Base-by-base conservation (phyloP, 1,140 invertebrate species). In the Formica exsecta region DNA sequence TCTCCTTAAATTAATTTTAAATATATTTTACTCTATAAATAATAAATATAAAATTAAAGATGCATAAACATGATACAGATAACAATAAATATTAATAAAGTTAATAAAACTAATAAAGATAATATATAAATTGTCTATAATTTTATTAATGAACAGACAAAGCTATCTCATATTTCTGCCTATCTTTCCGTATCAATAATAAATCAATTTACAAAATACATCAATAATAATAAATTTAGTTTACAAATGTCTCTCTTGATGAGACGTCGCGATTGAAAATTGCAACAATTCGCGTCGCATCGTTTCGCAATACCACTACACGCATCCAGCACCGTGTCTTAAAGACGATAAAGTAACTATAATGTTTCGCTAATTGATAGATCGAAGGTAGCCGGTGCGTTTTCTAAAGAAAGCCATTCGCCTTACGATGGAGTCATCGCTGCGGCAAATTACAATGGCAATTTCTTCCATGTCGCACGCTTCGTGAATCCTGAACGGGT, bases 361-460 rank as follows among this genome's bases (percentile, higher is more conserved):
- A 93, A 92, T 93, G 86, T 62, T 16, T 86, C 68, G 64, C 87
- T 93, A 93, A 93, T 92, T 93, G 92, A 93, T 91, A 90, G 90
- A 79, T 75, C 88, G 84, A 89, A 75, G 65, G 70, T 80, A 77
- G 86, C 85, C 90, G 70, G 79, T 71, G 62, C 80, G 86, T 90
- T 92, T 92, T 93, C 91, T 92, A 92, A 92, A 93, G 92, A 92
- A 93, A 93, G 92, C 90, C 87, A 81, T 81, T 90, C 71, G 25
- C 62, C 68, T 81, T 86, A 73, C 86, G 71, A 9, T 48, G 19
- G 41, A 81, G 36, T 79, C 59, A 59, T 83, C 57, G 59, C 36
- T 32, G 68, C 57, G 76, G 51, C 9, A 73, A 83, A 86, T 89
- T 77, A 84, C 84, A 66, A 61, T 81, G 61, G 38, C 75, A 70